Conservation (phyloP, 2,113 vertebrate species). For the Podilymbus podiceps region DNA sequence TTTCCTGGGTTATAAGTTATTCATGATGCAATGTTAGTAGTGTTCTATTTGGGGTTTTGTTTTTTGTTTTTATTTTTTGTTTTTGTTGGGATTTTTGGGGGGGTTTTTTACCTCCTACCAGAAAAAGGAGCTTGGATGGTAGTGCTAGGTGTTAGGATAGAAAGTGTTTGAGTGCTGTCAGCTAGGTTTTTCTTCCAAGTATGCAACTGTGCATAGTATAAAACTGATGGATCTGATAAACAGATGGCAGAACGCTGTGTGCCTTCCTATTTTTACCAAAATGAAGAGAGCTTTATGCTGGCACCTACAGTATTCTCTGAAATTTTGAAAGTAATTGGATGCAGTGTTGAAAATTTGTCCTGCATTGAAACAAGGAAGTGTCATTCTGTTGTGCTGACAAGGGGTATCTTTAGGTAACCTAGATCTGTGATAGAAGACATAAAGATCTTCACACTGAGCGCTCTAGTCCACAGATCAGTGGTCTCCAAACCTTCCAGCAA, state of each 20-base stretch:
- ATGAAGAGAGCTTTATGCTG: neutral
- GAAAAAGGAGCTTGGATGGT: neutral
- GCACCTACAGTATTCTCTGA: neutral
- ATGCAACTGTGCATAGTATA: neutral
- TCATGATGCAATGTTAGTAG: neutral
- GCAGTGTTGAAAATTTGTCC: neutral
- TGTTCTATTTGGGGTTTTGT: neutral
- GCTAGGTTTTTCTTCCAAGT: neutral
- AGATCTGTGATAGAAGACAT: neutral
- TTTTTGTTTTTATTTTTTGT: neutral
- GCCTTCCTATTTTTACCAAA: conserved; percentile 7
- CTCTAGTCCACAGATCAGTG: neutral
- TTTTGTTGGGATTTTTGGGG: too few species aligned
- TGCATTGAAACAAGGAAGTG: neutral
- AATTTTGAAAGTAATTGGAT: neutral
- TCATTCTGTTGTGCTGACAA: neutral
- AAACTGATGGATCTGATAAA: neutral
- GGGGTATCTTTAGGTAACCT: neutral
- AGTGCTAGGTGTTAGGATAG: neutral
- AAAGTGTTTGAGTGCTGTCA: neutral
- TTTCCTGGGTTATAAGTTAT: neutral
- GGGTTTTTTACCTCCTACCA: neutral
- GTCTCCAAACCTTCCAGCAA: neutral
- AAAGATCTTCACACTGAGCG: neutral
- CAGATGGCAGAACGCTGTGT: neutral